These are phyloP conservation scores for Pseudomyrmex concolor DNA, from an alignment of 1,140 invertebrate species.

Conservation along the genomic window DNA sequence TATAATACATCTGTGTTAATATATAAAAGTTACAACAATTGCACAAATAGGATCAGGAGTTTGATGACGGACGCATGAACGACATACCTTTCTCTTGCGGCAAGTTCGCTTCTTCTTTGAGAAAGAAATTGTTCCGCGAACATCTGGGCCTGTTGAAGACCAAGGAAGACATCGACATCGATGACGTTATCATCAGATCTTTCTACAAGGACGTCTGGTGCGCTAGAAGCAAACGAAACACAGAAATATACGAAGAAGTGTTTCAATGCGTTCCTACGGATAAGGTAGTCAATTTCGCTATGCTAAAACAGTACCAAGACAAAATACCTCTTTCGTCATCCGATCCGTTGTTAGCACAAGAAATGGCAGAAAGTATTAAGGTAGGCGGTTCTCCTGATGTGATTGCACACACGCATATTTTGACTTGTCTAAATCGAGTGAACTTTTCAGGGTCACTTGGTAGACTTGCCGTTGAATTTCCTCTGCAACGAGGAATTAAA, in stretches of 20 bases:
- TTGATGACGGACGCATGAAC: conserved; percentile 92
- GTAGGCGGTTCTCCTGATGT: conserved; percentile 77
- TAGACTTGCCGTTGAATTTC: conserved; percentile 94
- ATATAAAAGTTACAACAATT: conserved; percentile 15
- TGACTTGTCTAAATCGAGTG: neutral
- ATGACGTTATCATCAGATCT: conserved; percentile 90
- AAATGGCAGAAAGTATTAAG: conserved; percentile 90
- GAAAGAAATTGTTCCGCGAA: conserved; percentile 95
- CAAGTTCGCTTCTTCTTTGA: conserved; percentile 92
- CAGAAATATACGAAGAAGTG: conserved; percentile 94
- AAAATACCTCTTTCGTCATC: conserved; percentile 87
- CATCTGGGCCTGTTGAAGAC: conserved; percentile 90
- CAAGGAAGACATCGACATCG: conserved; percentile 86
- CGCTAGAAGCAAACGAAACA: conserved; percentile 91
- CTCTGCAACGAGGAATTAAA: conserved; percentile 93
- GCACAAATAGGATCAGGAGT: conserved; percentile 90
- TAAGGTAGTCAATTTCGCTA: conserved; percentile 89
- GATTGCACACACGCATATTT: neutral
- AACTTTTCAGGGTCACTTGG: conserved; percentile 90
- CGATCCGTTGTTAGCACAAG: conserved; percentile 89
- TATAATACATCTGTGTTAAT: neutral
- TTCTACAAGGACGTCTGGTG: conserved; percentile 95
- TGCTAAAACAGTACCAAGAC: conserved; percentile 90
- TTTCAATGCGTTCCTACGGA: conserved; percentile 95
- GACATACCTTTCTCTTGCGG: conserved; percentile 92